Base-by-base conservation (phyloP, 2,888 invertebrate species). In the Kryphioiulus occultus region DNA sequence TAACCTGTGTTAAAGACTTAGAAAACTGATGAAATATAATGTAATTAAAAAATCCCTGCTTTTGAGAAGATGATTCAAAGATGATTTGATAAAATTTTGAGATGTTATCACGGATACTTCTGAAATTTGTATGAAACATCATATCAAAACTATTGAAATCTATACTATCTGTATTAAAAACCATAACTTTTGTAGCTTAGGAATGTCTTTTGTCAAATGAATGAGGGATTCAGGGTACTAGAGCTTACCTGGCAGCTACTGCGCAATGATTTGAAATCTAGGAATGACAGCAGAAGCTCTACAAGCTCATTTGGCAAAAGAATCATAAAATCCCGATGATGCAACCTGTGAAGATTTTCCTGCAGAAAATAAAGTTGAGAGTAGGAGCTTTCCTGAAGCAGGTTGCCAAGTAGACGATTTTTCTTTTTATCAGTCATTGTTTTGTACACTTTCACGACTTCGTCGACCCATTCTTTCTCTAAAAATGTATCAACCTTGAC, bases 321-420 rank as follows among this genome's bases (percentile, higher is more conserved):
- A 42, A 84, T 15, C 32, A 84, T 84, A 42, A 84, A 84, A 84
- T 84, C 84, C 5, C 84, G 35, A 17, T 84, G 84, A n/a, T 32
- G 7, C 35, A 84, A n/a, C 42, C 35, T 84, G 17, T 84, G 35
- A 84, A 84, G 84, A 84, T 84, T 32, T 10, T 35, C 84, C n/a
- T 84, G 84, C 2, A 84, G 84, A 22, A 84, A 84, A 84, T 84
- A 84, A 10, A 84, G 84, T 84, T 84, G 84, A 22, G 84, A n/a
- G 35, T 26, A 84, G 35, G 84, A 84, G 47, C 86, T 86, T n/a
- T 42, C 86, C 32, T 53, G 86, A 39, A 86, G 42, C 1, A 86
- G 53, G 19, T 15, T 86, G n/a, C 15, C 42, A 44, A 86, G 86
- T 10, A 47, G 47, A 86, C 22, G 1, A 44, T 86, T 47, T 47